Base-by-base conservation (phyloP, 2,113 vertebrate species). In the Cairina moschata region DNA sequence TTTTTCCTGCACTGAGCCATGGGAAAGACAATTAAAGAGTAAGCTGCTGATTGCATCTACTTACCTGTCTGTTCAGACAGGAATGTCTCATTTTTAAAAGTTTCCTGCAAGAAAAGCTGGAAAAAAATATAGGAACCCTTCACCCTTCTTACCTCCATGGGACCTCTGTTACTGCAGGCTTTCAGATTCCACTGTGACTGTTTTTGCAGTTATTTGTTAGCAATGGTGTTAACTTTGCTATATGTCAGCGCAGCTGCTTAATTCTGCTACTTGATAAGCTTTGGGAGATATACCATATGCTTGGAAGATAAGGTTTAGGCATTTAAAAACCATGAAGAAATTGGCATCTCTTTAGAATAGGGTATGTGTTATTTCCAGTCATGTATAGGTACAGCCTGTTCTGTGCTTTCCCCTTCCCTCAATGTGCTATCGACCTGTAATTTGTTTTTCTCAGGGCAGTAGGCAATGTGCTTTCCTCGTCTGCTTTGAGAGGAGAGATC, bases 391-490 rank as follows among this genome's bases (percentile, higher is more conserved):
- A 9, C 34, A 52, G 29, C 42, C 21, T 40, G n/a, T 13, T 31
- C 55, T 36, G 11, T 0, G 0, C n/a, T 54, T n/a, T 55, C 13
- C 5, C 12, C 31, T 54, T 78, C 21, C 29, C n/a, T 50, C n/a
- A 31, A 17, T 11, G 48, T 1, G 1, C 4, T 44, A 8, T 58
- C 1, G 1, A 56, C 17, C 40, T 42, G 32, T 2, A 0, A 21
- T 0, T 79, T 50, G 21, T 72, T 42, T 40, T 68, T 50, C 48
- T 88, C 21, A 20, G 16, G 16, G 6, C 21, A 84, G 13, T 48
- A 42, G 29, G 55, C 14, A 69, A 28, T 26, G n/a, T 23, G n/a
- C 18, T 46, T 23, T 72, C 11, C 28, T 34, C 58, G 29, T 17
- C 16, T 72, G n/a, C 12, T 29, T 26, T 67, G 28, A 28, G 59